phyloP scores from a whole-genome alignment of 2,797 vertebrate genomes.

The Labeo calbasu region DNA sequence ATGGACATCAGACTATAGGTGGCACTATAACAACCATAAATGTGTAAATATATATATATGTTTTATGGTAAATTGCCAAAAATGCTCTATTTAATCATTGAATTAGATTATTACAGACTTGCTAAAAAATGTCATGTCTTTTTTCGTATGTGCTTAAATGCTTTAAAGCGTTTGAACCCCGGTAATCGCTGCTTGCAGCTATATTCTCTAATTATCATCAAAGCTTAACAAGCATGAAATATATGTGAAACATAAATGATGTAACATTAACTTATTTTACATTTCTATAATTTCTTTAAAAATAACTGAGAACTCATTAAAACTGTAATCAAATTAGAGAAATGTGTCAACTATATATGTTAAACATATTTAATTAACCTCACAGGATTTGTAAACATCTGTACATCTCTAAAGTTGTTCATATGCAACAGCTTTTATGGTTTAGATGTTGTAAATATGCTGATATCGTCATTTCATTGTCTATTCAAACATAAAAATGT shows the following conservation, averaged over 20 bases:
- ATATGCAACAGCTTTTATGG: background rate
- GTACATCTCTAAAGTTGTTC: background rate
- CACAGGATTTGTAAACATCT: background rate
- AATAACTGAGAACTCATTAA: background rate
- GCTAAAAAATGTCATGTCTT: no score
- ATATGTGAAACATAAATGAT: background rate
- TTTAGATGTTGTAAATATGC: background rate
- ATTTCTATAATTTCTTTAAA: background rate
- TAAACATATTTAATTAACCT: background rate
- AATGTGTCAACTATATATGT: background rate
- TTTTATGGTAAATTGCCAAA: no score
- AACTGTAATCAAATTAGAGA: background rate
- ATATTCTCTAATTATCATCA: background rate
- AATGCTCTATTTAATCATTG: no score
- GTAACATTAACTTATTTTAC: background rate
- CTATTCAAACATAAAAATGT: background rate
- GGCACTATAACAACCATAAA: no score
- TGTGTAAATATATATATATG: no score
- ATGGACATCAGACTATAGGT: no score
- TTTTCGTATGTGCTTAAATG: no score
- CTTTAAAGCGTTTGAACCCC: no score
- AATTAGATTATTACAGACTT: no score
- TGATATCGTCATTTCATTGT: background rate
- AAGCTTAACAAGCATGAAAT: background rate
- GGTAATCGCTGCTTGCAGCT: no score